A percentile compares a stretch with the other conserved stretches of the same genome.
Evolutionary conservation across 2,113 vertebrate species (phyloP).

Genomic region (Prinia subflava): DNA sequence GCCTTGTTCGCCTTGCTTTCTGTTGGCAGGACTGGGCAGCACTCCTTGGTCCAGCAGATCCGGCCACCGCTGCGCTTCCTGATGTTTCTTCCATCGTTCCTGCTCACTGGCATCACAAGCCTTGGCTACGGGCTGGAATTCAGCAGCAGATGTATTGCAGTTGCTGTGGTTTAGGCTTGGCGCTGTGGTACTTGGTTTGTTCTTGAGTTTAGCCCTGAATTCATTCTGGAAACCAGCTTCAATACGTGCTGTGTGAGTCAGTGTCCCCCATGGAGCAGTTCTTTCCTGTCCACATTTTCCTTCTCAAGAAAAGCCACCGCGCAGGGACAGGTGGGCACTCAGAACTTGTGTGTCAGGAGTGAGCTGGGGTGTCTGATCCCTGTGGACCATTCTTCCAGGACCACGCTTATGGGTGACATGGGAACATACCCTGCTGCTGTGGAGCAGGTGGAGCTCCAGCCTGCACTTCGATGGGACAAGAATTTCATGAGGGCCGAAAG

Average conservation of each 20-base stretch:
- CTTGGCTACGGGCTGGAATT: background rate
- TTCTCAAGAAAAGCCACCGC: background rate
- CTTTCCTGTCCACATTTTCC: background rate
- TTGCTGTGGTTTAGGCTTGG: background rate
- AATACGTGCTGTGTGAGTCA: rapidly evolving
- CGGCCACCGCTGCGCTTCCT: background rate
- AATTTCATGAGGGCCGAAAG: background rate
- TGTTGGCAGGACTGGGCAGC: background rate
- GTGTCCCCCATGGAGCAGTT: background rate
- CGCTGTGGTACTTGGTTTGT: background rate
- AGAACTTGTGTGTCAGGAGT: rapidly evolving
- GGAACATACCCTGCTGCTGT: background rate
- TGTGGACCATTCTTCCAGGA: background rate
- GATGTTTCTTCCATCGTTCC: background rate
- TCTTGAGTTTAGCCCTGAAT: background rate
- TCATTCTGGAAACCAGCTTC: background rate
- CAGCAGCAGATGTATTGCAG: background rate
- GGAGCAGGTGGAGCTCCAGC: background rate
- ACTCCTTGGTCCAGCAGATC: constrained; percentile 6
- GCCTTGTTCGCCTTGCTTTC: constrained; percentile 24
- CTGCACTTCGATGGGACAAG: background rate
- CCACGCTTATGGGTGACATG: rapidly evolving
- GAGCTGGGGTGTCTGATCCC: background rate
- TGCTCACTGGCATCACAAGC: background rate
- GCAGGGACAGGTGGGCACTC: background rate